Base-by-base conservation (phyloP, 2,888 invertebrate species). In the Oscheius sp. region DNA sequence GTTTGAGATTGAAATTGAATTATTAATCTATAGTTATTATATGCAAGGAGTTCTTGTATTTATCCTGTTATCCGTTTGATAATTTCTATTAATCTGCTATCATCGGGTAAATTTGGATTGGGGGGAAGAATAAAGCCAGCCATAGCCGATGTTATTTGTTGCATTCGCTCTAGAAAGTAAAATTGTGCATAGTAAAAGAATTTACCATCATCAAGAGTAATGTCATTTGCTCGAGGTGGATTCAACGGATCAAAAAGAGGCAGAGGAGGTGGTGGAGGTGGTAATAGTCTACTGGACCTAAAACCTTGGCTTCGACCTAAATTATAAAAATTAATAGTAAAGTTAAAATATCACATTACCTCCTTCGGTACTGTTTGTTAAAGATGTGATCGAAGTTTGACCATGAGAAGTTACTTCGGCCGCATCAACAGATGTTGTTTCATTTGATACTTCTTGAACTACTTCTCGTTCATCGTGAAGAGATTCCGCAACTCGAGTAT, bases 141-240 rank as follows among this genome's bases (percentile, higher is more conserved):
- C 75, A 77, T 78, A 12, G 74, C 72, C 15, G 70, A 63, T 2
- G 69, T 66, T 46, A 81, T 78, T 64, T 67, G 65, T 10, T 65
- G 63, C 10, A 76, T 55, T 25, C 74, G 75, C 3, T 75, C 80
- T 75, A 25, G 63, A 74, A 57, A 15, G 33, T 3, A 61, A 61
- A 45, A 45, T 15, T 48, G 46, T 17, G 23, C 23, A 39, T 23
- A 6, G 25, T 23, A 12, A 27, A 27, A 10, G 15, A 39, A 61
- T 8, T 20, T 48, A 64, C 64, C 50, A 33, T 48, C 20, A 33
- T 64, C 50, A 23, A 64, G 48, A 6, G 27, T 33, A 23, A 64
- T 64, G 50, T 64, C 64, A 33, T 64, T 64, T 29, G 25, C 20
- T 31, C n/a, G 33, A 15, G 37, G 8, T n/a, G n/a, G n/a, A n/a